Evolutionary conservation across 2,113 vertebrate species (phyloP).

Genomic region (Menura novaehollandiae): DNA sequence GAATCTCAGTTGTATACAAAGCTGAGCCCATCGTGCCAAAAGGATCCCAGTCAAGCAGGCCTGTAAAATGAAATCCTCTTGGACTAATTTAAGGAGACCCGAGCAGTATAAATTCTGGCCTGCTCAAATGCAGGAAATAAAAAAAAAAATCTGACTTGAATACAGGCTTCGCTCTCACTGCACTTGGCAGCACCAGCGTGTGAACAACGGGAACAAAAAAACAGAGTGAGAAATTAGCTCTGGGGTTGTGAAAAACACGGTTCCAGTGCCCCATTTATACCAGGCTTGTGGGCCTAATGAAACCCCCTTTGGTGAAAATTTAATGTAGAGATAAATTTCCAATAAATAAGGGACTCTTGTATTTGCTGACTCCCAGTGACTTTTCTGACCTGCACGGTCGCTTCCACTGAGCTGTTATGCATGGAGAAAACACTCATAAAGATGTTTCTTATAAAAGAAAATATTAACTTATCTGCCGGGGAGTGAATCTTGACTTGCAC

Average conservation of each 20-base stretch:
- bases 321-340: conserved; percentile 57
- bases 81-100: conserved; percentile 78
- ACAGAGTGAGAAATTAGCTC: conserved; percentile 19
- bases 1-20: conserved; percentile 79
- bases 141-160: conserved; percentile 62
- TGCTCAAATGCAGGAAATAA: conserved; percentile 69
- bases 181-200: background rate
- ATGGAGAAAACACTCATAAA: background rate
- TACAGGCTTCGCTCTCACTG: background rate
- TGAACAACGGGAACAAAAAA: background rate
- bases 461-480: background rate
- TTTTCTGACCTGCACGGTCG: background rate
- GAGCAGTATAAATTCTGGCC: conserved; percentile 73
- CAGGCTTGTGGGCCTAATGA: conserved; percentile 42
- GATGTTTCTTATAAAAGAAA: conserved; percentile 21
- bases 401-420: conserved; percentile 13
- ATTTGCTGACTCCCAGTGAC: conserved; percentile 26
- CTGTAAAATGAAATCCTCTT: conserved; percentile 79
- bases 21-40: conserved; percentile 74
- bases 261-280: background rate
- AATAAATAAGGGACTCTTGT: conserved; percentile 11
- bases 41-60: conserved; percentile 77
- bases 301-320: conserved; percentile 46
- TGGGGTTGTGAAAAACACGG: background rate
- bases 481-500: background rate